These are phyloP conservation scores for Sander vitreus DNA, from an alignment of 2,113 vertebrate genomes.

Conservation along the genomic window DNA sequence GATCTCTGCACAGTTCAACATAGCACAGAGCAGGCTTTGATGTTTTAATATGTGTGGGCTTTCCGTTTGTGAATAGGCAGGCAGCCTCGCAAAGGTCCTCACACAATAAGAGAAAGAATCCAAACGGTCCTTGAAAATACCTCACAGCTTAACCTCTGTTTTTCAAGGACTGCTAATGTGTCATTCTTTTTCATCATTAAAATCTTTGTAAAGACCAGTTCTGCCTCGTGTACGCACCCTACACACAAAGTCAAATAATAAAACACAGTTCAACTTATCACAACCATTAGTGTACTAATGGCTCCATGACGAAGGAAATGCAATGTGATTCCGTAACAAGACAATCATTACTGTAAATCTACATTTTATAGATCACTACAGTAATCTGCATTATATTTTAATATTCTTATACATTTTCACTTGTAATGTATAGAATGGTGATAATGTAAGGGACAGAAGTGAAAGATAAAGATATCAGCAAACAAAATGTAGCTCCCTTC, in stretches of 20 bases:
- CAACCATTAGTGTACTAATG: too few relatives aligned
- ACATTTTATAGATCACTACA: neutral
- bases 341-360: neutral
- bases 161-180: slow-evolving; percentile 50
- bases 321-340: neutral
- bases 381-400: neutral
- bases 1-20: slow-evolving; percentile 59
- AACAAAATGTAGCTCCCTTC: too few relatives aligned
- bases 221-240: neutral
- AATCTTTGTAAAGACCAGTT: neutral
- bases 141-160: slow-evolving; percentile 43
- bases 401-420: neutral
- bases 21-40: slow-evolving; percentile 45
- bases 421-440: neutral
- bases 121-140: slow-evolving; percentile 22
- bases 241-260: neutral
- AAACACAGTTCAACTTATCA: neutral
- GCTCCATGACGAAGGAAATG: neutral
- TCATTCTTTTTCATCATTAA: slow-evolving; percentile 24
- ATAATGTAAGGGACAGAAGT: neutral
- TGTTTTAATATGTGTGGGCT: slow-evolving; percentile 61
- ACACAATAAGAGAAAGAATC: slow-evolving; percentile 33
- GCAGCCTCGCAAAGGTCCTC: slow-evolving; percentile 47
- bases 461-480: neutral
- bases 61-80: slow-evolving; percentile 36